These are phyloP conservation scores for Girardinichthys multiradiatus DNA, from an alignment of 2,113 vertebrate species.

Conservation along the genomic window DNA sequence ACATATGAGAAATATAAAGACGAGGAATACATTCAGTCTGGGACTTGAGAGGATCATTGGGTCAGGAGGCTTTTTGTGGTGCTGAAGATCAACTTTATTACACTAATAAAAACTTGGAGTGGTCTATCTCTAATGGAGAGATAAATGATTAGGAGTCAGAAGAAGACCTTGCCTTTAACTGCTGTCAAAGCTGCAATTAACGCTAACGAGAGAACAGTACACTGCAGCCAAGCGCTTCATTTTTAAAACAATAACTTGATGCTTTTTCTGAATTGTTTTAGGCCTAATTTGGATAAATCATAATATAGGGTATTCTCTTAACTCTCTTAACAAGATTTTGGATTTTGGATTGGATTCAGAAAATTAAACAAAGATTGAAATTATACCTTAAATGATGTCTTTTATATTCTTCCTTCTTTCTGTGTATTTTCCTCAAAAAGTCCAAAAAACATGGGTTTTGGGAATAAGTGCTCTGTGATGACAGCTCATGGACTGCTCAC, in stretches of 20 bases:
- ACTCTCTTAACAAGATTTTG: too few species aligned
- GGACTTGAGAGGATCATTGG: slow-evolving; percentile 40
- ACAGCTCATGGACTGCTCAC: too few species aligned
- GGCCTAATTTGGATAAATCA: background rate
- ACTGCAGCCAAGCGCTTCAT: slow-evolving; percentile 39
- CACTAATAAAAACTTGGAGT: slow-evolving; percentile 80
- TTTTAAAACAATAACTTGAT: slow-evolving; percentile 22
- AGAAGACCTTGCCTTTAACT: slow-evolving; percentile 77
- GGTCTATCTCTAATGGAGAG: slow-evolving; percentile 83
- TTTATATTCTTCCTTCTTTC: background rate
- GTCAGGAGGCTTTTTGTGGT: slow-evolving; percentile 78
- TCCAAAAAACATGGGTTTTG: background rate
- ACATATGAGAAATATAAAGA: slow-evolving; percentile 33
- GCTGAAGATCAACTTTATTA: slow-evolving; percentile 82
- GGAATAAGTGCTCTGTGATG: too few species aligned
- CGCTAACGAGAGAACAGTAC: slow-evolving; percentile 68
- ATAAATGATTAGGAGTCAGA: slow-evolving; percentile 81
- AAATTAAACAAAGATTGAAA: background rate
- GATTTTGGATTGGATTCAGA: too few species aligned
- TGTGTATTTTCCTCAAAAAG: background rate
- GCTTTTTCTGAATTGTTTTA: background rate
- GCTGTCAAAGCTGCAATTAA: slow-evolving; percentile 76
- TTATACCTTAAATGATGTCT: background rate
- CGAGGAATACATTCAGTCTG: slow-evolving; percentile 53
- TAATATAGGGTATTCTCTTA: background rate